Conservation (phyloP, 2,797 vertebrate genomes). For the Micromesistius poutassou region DNA sequence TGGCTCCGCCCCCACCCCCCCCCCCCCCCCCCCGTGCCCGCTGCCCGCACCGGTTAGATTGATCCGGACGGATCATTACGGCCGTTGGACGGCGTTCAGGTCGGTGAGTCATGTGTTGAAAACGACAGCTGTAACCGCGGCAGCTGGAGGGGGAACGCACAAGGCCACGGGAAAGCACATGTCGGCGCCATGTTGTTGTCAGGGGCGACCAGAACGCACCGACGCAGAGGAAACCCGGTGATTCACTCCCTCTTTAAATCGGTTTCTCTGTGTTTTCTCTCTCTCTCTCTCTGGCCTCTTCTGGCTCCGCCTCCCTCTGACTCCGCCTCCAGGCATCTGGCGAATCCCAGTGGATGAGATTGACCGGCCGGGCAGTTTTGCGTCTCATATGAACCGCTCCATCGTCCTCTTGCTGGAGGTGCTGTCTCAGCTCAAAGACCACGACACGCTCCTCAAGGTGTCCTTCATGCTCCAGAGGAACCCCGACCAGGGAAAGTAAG, state of each 20-base stretch:
- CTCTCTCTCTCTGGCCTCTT: too few species aligned
- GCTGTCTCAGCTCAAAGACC: conserved; percentile 90
- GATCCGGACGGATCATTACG: not conserved
- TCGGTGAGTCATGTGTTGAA: conserved; percentile 2
- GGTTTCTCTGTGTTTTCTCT: not conserved
- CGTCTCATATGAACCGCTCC: conserved; percentile 99
- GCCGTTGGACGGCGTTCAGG: conserved; percentile 2
- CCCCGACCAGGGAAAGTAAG: conserved; percentile 99
- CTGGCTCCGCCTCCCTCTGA: not conserved
- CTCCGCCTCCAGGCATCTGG: conserved; percentile 87
- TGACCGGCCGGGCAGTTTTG: conserved; percentile 97
- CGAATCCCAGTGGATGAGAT: conserved; percentile 99
- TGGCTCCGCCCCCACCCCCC: not conserved
- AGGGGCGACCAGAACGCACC: not conserved
- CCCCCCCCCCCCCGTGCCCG: not conserved
- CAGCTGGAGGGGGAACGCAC: not conserved
- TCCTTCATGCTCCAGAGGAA: conserved; percentile 98
- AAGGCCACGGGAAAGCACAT: conserved; percentile 2
- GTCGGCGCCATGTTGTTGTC: not conserved
- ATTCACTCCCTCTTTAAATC: not conserved
- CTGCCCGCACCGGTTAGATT: not conserved
- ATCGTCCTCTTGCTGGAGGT: conserved; percentile 93
- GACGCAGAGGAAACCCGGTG: not conserved
- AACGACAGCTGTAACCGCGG: not conserved
- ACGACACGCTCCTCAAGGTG: conserved; percentile 91